Evolutionary conservation across 1,140 invertebrate genomes (phyloP).

Genomic region (Caenorhabditis inopinata): DNA sequence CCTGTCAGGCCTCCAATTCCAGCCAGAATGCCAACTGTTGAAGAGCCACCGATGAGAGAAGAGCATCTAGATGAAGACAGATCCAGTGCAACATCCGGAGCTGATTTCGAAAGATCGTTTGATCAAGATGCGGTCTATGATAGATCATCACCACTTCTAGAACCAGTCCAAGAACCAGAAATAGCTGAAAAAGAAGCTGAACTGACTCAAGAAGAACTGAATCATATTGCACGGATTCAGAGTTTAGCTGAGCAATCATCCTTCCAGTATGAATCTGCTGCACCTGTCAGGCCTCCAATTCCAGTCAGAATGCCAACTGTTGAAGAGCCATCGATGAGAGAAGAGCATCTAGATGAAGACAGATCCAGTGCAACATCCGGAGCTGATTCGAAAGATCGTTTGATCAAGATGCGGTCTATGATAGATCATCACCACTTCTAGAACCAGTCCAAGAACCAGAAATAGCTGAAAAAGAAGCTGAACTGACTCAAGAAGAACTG

Average conservation of each 20-base stretch:
- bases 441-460: neutral
- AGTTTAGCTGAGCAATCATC: no score
- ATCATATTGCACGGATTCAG: no score
- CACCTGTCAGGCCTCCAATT: no score
- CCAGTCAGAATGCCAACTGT: neutral
- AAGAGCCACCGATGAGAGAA: no score
- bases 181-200: neutral
- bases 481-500: constrained; percentile 12
- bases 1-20: neutral
- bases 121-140: constrained; percentile 17
- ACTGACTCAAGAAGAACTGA: no score
- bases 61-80: no score
- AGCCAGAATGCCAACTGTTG: neutral
- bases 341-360: no score
- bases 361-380: no score
- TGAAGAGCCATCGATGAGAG: neutral
- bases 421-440: no score
- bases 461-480: neutral
- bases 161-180: neutral
- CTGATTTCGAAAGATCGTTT: neutral
- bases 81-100: neutral
- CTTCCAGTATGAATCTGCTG: no score
- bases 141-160: constrained; percentile 23
- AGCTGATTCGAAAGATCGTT: no score
- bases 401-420: no score